Evolutionary conservation across 2,888 invertebrate genomes (phyloP).

Genomic region (Tenthredo amoena): DNA sequence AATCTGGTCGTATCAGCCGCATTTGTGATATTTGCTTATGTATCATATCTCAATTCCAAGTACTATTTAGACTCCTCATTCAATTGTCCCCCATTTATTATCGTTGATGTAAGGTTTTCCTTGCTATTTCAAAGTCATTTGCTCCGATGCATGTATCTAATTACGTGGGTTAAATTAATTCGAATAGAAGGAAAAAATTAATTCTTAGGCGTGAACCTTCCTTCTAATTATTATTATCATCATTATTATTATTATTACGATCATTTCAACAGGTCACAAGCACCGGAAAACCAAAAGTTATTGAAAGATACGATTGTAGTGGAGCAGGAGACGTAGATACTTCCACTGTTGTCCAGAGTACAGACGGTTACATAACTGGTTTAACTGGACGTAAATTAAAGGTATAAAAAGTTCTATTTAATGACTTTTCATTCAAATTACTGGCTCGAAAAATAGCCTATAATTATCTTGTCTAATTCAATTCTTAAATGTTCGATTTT

Average conservation of each 20-base stretch:
- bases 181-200: background rate
- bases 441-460: too few relatives aligned
- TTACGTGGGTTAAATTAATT: background rate
- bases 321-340: conserved; percentile 99
- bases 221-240: background rate
- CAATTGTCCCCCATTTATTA: background rate
- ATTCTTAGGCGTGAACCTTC: background rate
- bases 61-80: background rate
- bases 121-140: background rate
- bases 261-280: conserved; percentile 85
- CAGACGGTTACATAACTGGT: conserved; percentile 89
- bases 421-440: background rate
- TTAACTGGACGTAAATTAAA: conserved; percentile 93
- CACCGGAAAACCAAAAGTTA: conserved; percentile 94
- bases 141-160: background rate
- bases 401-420: conserved; percentile 79
- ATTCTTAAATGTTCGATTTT: too few relatives aligned
- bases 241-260: background rate
- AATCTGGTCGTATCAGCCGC: background rate
- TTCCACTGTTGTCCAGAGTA: conserved; percentile 84
- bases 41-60: background rate
- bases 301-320: conserved; percentile 96
- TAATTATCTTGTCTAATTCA: too few relatives aligned
- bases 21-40: background rate
- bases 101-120: background rate